Evolutionary conservation across 2,888 invertebrate species (phyloP), one percentile per base, ranked within the genome.

Genomic region (Drosophila yooni): DNA sequence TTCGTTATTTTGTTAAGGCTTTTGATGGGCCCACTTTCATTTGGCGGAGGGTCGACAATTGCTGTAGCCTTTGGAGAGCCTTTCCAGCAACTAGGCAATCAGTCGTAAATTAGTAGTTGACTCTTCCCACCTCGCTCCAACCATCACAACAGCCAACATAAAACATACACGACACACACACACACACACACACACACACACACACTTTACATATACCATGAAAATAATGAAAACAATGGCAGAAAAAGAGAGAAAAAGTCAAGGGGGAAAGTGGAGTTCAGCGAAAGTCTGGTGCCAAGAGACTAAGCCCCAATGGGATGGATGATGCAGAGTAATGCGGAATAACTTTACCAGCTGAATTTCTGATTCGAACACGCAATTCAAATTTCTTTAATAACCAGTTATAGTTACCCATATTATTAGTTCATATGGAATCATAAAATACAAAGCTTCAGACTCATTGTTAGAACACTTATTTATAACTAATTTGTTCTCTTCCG

Each of bases 61-160:
- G 88, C 83, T 67, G 88, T 83, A 74, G 86, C 85, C 86, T 74
- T 83, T 82, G 66, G 88, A 88, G 83, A 88, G 76, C 74, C 86
- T 79, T 82, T 70, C 65, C 71, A 70, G 75, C 62, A 61, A 46
- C 43, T 63, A 29, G 71, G 40, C 76, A 68, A 57, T 38, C 65
- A 81, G 84, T 83, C 82, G 88, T 88, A 88, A 88, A 83, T 83
- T 83, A 88, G 88, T 82, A 58, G 76, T 58, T 71, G 56, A 52
- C 67, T n/a, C 31, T 29, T 1, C 51, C 4, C 52, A 63, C 34
- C 58, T 43, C 51, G 3, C 25, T 13, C 33, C 15, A 56, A 56
- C 27, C 54, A 48, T 33, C 53, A 48, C 62, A 46, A 21, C 58
- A 50, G 57, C 50, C 50, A 25, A 34, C 13, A 18, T 21, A 21